phyloP scores from a whole-genome alignment of 2,797 vertebrate genomes.

The Enteromius afrohamiltoni region DNA sequence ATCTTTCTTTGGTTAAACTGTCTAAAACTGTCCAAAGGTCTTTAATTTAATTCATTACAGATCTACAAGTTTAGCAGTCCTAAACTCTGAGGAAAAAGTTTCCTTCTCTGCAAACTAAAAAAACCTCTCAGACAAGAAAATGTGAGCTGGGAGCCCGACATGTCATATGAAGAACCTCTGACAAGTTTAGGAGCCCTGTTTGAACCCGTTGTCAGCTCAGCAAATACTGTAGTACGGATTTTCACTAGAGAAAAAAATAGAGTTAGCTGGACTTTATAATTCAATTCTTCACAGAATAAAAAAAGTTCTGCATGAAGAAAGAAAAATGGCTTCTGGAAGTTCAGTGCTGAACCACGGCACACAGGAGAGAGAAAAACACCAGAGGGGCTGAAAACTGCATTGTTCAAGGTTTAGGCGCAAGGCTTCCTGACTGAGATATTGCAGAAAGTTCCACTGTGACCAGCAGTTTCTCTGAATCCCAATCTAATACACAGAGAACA shows the following conservation, averaged over 20 bases:
- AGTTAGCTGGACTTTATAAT: conserved; percentile 49
- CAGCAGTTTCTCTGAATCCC: conserved; percentile 8
- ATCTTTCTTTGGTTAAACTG: neutral
- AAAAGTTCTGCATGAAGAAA: conserved; percentile 22
- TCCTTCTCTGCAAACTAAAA: neutral
- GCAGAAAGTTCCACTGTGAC: conserved; percentile 15
- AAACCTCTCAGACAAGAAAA: neutral
- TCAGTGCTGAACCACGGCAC: conserved; percentile 16
- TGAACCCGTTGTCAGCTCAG: conserved; percentile 12
- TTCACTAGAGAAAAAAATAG: conserved; percentile 10
- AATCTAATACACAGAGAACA: conserved; percentile 1
- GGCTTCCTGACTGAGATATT: conserved; percentile 21
- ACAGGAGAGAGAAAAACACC: neutral
- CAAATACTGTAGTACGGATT: neutral
- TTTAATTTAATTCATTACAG: conserved; percentile 21
- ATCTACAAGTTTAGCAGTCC: neutral
- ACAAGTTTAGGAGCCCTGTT: conserved; percentile 5
- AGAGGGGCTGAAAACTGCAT: conserved; percentile 23
- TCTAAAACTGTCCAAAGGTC: neutral
- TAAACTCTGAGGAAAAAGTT: neutral
- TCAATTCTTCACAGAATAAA: conserved; percentile 27
- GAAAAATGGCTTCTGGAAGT: conserved; percentile 20
- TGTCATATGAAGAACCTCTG: neutral
- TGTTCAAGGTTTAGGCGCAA: conserved; percentile 10
- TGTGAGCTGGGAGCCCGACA: neutral